A percentile compares a stretch with the other conserved stretches of the same genome.
Conservation (phyloP, 2,888 invertebrate species). For the Drosophila fungiperda region DNA sequence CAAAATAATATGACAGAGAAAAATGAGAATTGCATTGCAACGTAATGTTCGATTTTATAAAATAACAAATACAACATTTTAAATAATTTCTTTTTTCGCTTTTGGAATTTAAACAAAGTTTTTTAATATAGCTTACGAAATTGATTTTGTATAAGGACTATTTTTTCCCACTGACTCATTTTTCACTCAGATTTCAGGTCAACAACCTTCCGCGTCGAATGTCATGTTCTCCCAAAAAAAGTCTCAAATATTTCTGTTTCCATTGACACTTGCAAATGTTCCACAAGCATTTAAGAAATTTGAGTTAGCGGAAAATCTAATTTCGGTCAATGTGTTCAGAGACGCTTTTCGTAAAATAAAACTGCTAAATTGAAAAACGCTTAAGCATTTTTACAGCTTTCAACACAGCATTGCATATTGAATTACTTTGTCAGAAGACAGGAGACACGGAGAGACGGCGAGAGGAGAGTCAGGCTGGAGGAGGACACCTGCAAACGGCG, state of each 20-base stretch:
- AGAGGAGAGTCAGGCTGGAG: conserved; percentile 12
- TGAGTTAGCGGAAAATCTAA: conserved; percentile 71
- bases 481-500: conserved; percentile 56
- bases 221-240: not conserved
- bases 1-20: no score
- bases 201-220: conserved; percentile 2
- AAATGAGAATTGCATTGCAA: no score
- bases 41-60: no score
- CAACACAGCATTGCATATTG: conserved; percentile 75
- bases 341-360: conserved; percentile 63
- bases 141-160: not conserved
- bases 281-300: conserved; percentile 60
- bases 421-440: conserved; percentile 63
- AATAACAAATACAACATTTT: no score
- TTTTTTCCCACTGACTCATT: not conserved
- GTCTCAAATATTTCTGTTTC: conserved; percentile 2
- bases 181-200: conserved; percentile 4
- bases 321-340: conserved; percentile 51
- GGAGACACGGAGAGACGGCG: not conserved
- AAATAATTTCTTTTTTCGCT: no score
- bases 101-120: no score
- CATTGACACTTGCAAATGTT: conserved; percentile 50
- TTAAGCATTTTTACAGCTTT: conserved; percentile 80
- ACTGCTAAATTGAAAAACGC: conserved; percentile 79
- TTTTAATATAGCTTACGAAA: not conserved